phyloP scores from a whole-genome alignment of 92 coral and sea anemone genomes.

The Diadumene lineata region DNA sequence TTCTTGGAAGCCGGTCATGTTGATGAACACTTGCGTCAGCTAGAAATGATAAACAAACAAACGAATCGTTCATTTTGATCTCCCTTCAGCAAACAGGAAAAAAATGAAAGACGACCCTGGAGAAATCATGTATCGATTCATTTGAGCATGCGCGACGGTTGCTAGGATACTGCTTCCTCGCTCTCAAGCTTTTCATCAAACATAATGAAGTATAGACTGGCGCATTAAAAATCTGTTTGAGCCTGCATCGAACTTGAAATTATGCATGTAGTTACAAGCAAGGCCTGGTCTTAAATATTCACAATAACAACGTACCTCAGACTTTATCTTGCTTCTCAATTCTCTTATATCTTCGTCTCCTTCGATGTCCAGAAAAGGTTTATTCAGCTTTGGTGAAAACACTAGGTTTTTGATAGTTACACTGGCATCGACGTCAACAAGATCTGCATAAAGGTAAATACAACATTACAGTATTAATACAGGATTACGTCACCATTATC shows the following conservation, averaged over 20 bases:
- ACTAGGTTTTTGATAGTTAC: conserved; percentile 57
- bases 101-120: too few relatives aligned
- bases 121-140: too few relatives aligned
- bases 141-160: too few relatives aligned
- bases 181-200: too few relatives aligned
- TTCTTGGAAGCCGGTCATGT: conserved; percentile 68
- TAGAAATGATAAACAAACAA: conserved; percentile 5
- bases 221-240: too few relatives aligned
- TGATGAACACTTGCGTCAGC: conserved; percentile 60
- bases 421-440: conserved; percentile 75
- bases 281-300: not conserved
- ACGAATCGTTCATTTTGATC: too few relatives aligned
- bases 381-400: conserved; percentile 59
- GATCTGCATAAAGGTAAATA: conserved; percentile 33
- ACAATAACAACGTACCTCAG: not conserved
- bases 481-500: not conserved
- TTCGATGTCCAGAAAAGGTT: conserved; percentile 38
- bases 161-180: too few relatives aligned
- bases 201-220: too few relatives aligned
- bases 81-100: too few relatives aligned
- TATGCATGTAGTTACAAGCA: too few relatives aligned
- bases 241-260: too few relatives aligned
- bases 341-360: conserved; percentile 31
- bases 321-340: conserved; percentile 45
- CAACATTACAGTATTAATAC: not conserved